Conservation (phyloP, 92 coral and sea anemone species). For the Anthopleura xanthogrammica region DNA sequence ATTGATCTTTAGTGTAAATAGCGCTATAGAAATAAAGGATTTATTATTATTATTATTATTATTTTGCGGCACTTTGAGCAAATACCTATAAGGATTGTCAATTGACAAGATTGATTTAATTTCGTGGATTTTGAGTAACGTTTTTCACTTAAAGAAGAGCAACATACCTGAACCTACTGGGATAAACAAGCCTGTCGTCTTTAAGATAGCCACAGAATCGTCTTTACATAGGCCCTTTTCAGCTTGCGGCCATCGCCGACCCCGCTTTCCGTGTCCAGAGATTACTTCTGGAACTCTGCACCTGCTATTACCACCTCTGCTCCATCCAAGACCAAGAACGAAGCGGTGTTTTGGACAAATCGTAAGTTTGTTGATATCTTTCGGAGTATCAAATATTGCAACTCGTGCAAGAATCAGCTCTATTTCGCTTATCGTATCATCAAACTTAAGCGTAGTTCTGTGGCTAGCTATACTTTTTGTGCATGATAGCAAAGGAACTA, state of each 20-base stretch:
- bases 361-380: constrained; percentile 21
- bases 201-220: constrained; percentile 26
- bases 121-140: too few species aligned
- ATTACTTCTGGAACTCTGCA: constrained; percentile 43
- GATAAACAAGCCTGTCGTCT: background rate
- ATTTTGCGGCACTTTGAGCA: too few species aligned
- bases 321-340: constrained; percentile 62
- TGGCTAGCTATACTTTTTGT: background rate
- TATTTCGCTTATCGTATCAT: constrained; percentile 45
- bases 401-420: constrained; percentile 55
- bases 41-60: too few species aligned
- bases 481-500: background rate
- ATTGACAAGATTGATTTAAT: too few species aligned
- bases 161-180: background rate
- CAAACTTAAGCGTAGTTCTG: background rate
- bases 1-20: too few species aligned
- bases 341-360: constrained; percentile 60
- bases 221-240: constrained; percentile 44
- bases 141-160: too few species aligned
- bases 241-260: constrained; percentile 52
- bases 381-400: constrained; percentile 10
- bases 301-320: constrained; percentile 41
- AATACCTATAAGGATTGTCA: too few species aligned
- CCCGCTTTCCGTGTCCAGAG: constrained; percentile 42
- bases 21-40: too few species aligned